Evolutionary conservation across 2,888 invertebrate genomes (phyloP).

Genomic region (Caenorhabditis afra): DNA sequence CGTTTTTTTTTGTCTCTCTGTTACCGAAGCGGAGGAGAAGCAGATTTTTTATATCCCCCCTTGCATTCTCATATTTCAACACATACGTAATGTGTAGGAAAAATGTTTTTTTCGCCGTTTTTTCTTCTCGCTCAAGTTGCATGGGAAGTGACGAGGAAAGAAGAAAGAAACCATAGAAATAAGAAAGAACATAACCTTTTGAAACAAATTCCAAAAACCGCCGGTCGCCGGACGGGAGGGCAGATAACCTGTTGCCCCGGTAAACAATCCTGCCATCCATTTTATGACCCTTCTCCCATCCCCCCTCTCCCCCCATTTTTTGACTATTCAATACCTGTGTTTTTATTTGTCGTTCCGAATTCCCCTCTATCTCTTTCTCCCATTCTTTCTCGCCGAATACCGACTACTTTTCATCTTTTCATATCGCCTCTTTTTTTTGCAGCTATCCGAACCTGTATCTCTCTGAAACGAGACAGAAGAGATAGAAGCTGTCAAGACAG

Average conservation of each 20-base stretch:
- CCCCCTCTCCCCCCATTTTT: slow-evolving; percentile 47
- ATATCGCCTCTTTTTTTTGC: slow-evolving; percentile 11
- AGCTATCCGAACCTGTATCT: background rate
- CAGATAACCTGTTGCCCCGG: slow-evolving; percentile 45
- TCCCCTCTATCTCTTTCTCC: background rate
- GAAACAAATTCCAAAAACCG: slow-evolving; percentile 18
- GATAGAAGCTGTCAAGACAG: no score
- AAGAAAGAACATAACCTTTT: slow-evolving; percentile 1
- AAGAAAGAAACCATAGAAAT: background rate
- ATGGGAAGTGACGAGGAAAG: background rate
- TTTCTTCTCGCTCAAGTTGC: background rate
- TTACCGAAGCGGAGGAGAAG: slow-evolving; percentile 8
- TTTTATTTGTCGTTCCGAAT: slow-evolving; percentile 24
- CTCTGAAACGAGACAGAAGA: no score
- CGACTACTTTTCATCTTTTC: background rate
- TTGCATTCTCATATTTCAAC: background rate
- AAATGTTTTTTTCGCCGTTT: no score
- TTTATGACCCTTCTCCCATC: slow-evolving; percentile 51
- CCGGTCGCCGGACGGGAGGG: slow-evolving; percentile 7
- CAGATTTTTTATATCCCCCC: slow-evolving; percentile 31
- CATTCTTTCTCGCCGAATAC: no score
- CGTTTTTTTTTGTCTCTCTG: no score
- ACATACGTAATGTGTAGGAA: background rate
- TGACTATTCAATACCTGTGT: slow-evolving; percentile 45
- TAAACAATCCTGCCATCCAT: slow-evolving; percentile 47